These are phyloP conservation scores for Troilus luridus DNA, from an alignment of 2,888 invertebrate species.

Conservation along the genomic window DNA sequence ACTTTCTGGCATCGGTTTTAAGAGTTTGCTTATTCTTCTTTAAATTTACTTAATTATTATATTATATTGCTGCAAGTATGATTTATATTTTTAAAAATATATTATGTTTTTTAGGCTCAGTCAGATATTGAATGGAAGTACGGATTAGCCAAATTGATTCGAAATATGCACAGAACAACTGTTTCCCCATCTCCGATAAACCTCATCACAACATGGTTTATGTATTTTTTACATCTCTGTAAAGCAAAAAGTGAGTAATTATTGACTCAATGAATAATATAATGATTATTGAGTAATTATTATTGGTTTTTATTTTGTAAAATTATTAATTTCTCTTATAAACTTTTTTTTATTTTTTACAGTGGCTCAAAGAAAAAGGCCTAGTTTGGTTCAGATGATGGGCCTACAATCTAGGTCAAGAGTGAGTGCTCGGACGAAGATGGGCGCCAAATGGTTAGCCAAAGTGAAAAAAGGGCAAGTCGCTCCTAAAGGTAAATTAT, in stretches of 20 bases:
- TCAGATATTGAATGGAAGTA: slow-evolving; percentile 99
- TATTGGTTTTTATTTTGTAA: slow-evolving; percentile 51
- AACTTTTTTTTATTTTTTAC: slow-evolving; percentile 59
- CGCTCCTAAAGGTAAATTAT: slow-evolving; percentile 77
- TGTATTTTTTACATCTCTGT: slow-evolving; percentile 86
- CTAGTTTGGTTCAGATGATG: slow-evolving; percentile 88
- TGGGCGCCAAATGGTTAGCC: slow-evolving; percentile 90
- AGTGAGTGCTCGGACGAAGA: slow-evolving; percentile 87
- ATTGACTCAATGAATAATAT: too few relatives aligned
- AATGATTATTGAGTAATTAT: too few relatives aligned
- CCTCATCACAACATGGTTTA: slow-evolving; percentile 93
- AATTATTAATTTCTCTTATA: slow-evolving; percentile 19
- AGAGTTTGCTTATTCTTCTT: neutral
- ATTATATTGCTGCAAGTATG: neutral
- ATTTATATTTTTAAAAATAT: slow-evolving; percentile 6
- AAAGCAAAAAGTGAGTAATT: slow-evolving; percentile 71
- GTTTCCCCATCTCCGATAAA: slow-evolving; percentile 98
- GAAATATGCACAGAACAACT: slow-evolving; percentile 98
- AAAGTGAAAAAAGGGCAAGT: slow-evolving; percentile 90
- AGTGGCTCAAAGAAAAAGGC: slow-evolving; percentile 76
- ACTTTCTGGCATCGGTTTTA: neutral
- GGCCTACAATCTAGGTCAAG: slow-evolving; percentile 78
- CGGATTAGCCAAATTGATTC: slow-evolving; percentile 96
- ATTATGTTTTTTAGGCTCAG: slow-evolving; percentile 83
- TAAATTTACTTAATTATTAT: neutral